Conservation (phyloP, 1,140 invertebrate species). For the Drosophila eugracilis region DNA sequence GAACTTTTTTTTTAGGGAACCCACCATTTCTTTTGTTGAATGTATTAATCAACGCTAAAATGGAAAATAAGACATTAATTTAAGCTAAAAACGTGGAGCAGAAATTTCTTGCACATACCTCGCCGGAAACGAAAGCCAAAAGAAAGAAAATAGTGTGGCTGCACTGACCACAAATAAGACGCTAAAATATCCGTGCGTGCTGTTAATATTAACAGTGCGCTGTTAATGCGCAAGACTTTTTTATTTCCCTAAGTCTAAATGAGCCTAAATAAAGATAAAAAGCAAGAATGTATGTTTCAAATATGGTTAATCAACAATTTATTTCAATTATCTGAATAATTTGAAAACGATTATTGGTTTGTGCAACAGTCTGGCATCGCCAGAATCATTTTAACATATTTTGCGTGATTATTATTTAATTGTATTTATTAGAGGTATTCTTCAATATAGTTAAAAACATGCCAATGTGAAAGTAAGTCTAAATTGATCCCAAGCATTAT, state of each 20-base stretch:
- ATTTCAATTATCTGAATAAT: no score
- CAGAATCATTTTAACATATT: neutral
- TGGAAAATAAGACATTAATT: neutral
- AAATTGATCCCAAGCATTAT: no score
- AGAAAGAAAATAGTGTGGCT: constrained; percentile 17
- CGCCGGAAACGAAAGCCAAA: constrained; percentile 17
- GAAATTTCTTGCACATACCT: constrained; percentile 3
- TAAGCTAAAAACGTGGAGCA: constrained; percentile 9
- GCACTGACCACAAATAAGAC: neutral
- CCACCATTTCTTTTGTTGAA: constrained; percentile 16
- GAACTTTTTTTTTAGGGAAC: neutral
- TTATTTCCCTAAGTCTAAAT: no score
- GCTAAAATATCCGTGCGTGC: constrained; percentile 3
- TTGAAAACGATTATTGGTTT: neutral
- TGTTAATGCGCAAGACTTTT: neutral
- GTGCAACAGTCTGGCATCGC: neutral
- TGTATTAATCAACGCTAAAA: constrained; percentile 15
- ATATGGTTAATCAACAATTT: no score
- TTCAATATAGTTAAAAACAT: neutral
- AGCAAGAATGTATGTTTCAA: neutral
- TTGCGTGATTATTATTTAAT: neutral
- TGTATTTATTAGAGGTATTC: neutral
- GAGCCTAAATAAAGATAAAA: no score
- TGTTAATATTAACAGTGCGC: constrained; percentile 2
- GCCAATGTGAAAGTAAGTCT: no score